These are phyloP conservation scores for Cyrtorhinus lividipennis DNA, from an alignment of 1,140 invertebrate genomes.

Conservation along the genomic window DNA sequence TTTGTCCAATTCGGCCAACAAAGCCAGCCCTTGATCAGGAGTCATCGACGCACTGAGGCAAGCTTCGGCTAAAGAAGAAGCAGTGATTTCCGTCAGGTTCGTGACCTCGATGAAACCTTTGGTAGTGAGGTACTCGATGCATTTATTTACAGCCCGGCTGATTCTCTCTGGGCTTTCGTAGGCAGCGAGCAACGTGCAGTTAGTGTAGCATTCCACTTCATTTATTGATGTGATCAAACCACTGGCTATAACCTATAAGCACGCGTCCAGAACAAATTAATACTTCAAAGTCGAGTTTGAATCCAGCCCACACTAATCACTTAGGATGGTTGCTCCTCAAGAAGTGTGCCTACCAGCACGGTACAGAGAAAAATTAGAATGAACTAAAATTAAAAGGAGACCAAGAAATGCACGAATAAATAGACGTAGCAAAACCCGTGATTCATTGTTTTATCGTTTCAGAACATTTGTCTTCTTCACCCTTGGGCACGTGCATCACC, in stretches of 20 bases:
- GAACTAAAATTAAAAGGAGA: too few species aligned
- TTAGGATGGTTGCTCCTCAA: too few species aligned
- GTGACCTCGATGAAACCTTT: slow-evolving; percentile 38
- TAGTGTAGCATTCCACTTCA: slow-evolving; percentile 64
- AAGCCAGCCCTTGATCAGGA: slow-evolving; percentile 73
- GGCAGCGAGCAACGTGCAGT: slow-evolving; percentile 55
- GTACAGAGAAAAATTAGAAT: too few species aligned
- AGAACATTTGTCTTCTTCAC: too few species aligned
- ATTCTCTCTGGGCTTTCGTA: slow-evolving; percentile 15
- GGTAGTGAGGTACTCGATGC: slow-evolving; percentile 39
- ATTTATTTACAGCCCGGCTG: slow-evolving; percentile 32
- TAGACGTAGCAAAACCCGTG: too few species aligned
- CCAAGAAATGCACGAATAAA: too few species aligned
- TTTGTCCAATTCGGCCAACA: slow-evolving; percentile 82
- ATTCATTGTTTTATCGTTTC: too few species aligned
- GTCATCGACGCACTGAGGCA: slow-evolving; percentile 84
- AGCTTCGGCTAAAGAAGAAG: slow-evolving; percentile 78
- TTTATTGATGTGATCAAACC: slow-evolving; percentile 54
- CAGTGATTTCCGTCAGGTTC: slow-evolving; percentile 35
- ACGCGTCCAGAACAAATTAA: background rate
- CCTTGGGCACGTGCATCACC: too few species aligned
- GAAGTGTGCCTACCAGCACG: too few species aligned
- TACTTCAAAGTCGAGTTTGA: background rate
- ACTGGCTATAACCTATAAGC: slow-evolving; percentile 64
- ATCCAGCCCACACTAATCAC: too few species aligned